These are phyloP conservation scores for Psittacara wagleri DNA, from an alignment of 2,113 vertebrate genomes.

Conservation along the genomic window DNA sequence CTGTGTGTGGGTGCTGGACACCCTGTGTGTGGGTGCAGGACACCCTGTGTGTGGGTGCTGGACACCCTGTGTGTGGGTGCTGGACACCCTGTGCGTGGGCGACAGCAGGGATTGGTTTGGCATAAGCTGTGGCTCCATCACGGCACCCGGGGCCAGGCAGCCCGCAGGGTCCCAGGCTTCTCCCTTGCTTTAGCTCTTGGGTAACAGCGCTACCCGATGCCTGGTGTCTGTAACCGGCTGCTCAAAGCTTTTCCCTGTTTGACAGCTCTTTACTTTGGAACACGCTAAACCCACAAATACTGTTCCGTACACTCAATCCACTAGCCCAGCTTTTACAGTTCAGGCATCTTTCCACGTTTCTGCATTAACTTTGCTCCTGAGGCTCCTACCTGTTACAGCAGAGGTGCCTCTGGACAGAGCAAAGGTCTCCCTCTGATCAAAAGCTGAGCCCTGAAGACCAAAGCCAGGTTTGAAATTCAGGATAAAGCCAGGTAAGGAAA, in stretches of 20 bases:
- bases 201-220: accelerated
- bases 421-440: background rate
- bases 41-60: accelerated
- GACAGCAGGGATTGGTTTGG: background rate
- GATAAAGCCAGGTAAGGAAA: background rate
- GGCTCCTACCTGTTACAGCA: background rate
- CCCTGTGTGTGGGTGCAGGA: accelerated
- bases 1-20: too few species aligned
- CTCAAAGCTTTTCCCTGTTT: background rate
- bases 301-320: background rate
- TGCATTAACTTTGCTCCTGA: background rate
- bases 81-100: accelerated
- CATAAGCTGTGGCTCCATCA: background rate
- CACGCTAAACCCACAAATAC: background rate
- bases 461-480: background rate
- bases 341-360: background rate
- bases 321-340: background rate
- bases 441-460: background rate
- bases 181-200: background rate
- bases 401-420: accelerated
- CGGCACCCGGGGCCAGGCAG: accelerated
- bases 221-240: background rate
- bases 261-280: background rate
- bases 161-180: accelerated
- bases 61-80: too few species aligned